Evolutionary conservation across 2,797 vertebrate species (phyloP).

Genomic region (Lophura swinhoii): DNA sequence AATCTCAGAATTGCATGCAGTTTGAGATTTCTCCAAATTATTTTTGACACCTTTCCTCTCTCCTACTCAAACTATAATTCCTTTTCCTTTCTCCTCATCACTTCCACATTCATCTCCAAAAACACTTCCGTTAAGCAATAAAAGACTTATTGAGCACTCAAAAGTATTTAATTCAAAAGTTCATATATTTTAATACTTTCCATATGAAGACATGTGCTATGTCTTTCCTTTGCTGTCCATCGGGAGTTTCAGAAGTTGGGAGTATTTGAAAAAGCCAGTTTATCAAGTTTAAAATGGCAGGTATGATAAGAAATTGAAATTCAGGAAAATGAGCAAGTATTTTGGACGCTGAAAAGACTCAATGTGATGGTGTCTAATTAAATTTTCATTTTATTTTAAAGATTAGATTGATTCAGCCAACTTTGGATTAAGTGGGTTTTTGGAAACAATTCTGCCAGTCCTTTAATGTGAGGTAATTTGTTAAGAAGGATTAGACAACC

Average conservation of each 20-base stretch:
- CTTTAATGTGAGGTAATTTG: neutral
- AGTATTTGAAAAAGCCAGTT: neutral
- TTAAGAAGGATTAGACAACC: neutral
- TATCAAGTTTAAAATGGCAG: neutral
- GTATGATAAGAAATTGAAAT: neutral
- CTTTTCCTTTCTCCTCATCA: neutral
- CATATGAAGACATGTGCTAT: neutral
- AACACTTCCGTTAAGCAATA: neutral
- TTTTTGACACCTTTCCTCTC: neutral
- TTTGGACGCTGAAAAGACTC: neutral
- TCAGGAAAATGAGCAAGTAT: slow-evolving; percentile 3
- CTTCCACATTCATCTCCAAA: neutral
- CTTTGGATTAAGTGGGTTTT: slow-evolving; percentile 9
- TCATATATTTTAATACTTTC: neutral
- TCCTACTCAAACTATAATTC: neutral
- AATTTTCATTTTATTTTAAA: slow-evolving; percentile 11
- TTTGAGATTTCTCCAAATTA: neutral
- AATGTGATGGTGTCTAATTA: neutral
- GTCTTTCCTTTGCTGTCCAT: neutral
- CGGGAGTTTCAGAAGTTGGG: neutral
- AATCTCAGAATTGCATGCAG: neutral
- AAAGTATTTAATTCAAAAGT: neutral
- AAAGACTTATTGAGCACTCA: neutral
- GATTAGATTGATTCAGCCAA: neutral
- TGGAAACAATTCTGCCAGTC: neutral